These are phyloP conservation scores for Drosophila macrothrix DNA, from an alignment of 2,888 invertebrate genomes.

Conservation along the genomic window DNA sequence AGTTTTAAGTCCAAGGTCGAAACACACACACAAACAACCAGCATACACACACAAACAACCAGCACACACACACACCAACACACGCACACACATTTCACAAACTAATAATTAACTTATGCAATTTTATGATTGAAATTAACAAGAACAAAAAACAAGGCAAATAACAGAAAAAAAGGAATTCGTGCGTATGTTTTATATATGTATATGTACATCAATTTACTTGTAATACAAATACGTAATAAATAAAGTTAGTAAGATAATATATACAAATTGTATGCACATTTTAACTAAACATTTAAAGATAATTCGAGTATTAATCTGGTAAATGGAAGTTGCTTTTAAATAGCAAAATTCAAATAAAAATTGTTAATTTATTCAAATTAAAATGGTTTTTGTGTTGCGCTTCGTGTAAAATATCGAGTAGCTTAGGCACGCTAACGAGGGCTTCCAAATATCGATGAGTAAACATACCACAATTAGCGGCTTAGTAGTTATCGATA, in stretches of 20 bases:
- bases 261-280: background rate
- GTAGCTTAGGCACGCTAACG: background rate
- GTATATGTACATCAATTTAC: slow-evolving; percentile 19
- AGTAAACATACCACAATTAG: background rate
- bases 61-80: background rate
- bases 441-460: background rate
- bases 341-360: background rate
- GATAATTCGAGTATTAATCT: background rate
- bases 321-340: background rate
- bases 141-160: background rate
- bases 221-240: slow-evolving; percentile 19
- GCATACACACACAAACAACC: background rate
- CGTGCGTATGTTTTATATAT: slow-evolving; percentile 19
- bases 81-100: background rate
- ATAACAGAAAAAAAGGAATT: background rate
- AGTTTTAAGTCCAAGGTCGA: slow-evolving; percentile 39
- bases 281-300: background rate
- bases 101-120: slow-evolving; percentile 9
- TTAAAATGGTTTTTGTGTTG: background rate
- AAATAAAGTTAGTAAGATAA: slow-evolving; percentile 19
- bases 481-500: background rate
- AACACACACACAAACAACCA: slow-evolving; percentile 1
- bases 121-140: slow-evolving; percentile 14
- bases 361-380: background rate
- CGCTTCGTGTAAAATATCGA: background rate